Base-by-base conservation (phyloP, 2,113 vertebrate species). In the Cavia porcellus region DNA sequence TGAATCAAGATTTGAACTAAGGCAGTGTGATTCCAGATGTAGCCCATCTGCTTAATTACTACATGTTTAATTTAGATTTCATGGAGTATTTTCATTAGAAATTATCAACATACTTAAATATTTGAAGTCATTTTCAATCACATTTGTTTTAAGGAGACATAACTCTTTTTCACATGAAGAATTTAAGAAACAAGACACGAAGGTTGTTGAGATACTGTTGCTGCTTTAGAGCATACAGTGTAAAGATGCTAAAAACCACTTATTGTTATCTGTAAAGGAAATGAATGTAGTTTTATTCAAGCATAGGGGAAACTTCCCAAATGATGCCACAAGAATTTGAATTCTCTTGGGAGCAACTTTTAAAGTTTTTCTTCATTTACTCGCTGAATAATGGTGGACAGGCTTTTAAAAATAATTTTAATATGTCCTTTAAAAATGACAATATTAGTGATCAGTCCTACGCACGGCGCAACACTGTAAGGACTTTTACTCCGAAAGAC, bases 381-480 rank as follows among this genome's bases (percentile, higher is more conserved):
- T 96, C 32, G 62, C 24, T 62, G 4, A 95, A 82, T 84, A 94
- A 96, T 32, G 81, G 95, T 64, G 94, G 28, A 59, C 83, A 95
- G 0, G 9, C 66, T 87, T 95, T 96, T 95, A 38, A 38, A 38
- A 38, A 47, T 84, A 79, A 95, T 95, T 97, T 92, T 97, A 97
- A 11, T 96, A 87, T 42, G 96, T 24, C 32, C 72, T 88, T 95
- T 98, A 87, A 97, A 86, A 70, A 47, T 52, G 92, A 38, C 38
- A 98, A 95, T 96, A 94, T 96, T 82, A 96, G 47, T 89, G 93
- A 98, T 95, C 92, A 96, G 92, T 86, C 30, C 61, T 66, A 24
- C 70, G 98, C 64, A 98, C 2, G 1, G 77, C 93, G 86, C 28
- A 64, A 86, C 52, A 86, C 38, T 95, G 75, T 97, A 89, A 98